phyloP scores from a whole-genome alignment of 2,797 vertebrate species.

The Crocidura indochinensis region DNA sequence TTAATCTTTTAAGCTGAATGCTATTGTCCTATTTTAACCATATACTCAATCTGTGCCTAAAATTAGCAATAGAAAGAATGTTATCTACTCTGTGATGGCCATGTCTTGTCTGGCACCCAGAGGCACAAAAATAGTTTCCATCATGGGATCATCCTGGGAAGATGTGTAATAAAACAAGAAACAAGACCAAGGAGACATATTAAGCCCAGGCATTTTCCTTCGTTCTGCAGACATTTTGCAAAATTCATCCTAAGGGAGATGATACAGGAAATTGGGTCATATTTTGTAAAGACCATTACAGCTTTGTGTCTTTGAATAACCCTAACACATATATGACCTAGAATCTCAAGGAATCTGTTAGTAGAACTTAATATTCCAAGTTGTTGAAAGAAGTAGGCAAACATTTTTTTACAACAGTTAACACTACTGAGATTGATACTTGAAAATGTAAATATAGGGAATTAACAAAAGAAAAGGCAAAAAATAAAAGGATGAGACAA shows the following conservation, averaged over 20 bases:
- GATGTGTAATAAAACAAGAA: slow-evolving; percentile 66
- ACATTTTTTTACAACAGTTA: slow-evolving; percentile 14
- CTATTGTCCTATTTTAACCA: slow-evolving; percentile 74
- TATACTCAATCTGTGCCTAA: slow-evolving; percentile 65
- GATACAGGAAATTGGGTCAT: slow-evolving; percentile 82
- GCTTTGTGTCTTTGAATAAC: slow-evolving; percentile 67
- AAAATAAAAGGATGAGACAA: background rate
- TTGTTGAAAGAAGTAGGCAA: slow-evolving; percentile 52
- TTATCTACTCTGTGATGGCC: slow-evolving; percentile 64
- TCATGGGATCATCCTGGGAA: slow-evolving; percentile 54
- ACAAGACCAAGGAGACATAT: slow-evolving; percentile 68
- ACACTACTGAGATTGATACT: slow-evolving; percentile 32
- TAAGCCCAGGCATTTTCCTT: slow-evolving; percentile 67
- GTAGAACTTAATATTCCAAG: slow-evolving; percentile 12
- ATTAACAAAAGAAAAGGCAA: slow-evolving; percentile 2
- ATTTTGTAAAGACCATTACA: slow-evolving; percentile 78
- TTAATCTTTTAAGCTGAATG: slow-evolving; percentile 57
- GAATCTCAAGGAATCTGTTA: slow-evolving; percentile 62
- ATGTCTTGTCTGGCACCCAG: slow-evolving; percentile 64
- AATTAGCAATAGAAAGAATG: slow-evolving; percentile 80
- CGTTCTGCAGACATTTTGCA: slow-evolving; percentile 75
- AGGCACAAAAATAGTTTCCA: slow-evolving; percentile 63
- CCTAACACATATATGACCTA: slow-evolving; percentile 27
- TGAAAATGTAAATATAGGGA: background rate
- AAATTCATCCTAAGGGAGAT: slow-evolving; percentile 82